phyloP scores from a whole-genome alignment of 2,888 invertebrate genomes.

The Caenorhabditis sp. region DNA sequence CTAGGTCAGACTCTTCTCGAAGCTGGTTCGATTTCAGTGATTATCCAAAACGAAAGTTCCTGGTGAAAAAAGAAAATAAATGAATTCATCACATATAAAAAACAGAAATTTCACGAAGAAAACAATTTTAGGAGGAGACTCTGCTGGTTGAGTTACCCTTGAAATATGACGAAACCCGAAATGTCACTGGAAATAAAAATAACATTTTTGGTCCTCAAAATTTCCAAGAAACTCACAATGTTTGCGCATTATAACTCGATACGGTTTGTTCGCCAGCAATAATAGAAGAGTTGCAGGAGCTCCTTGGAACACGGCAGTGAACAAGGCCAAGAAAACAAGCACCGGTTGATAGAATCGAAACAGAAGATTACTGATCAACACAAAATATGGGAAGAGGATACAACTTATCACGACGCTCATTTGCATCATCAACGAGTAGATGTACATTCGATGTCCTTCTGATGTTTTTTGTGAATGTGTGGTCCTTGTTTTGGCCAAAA shows the following conservation, averaged over 20 bases:
- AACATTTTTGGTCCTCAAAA: too few species aligned
- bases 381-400: background rate
- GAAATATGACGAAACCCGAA: too few species aligned
- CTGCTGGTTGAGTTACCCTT: too few species aligned
- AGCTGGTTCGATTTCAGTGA: too few species aligned
- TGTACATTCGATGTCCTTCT: conserved; percentile 15
- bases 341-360: background rate
- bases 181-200: too few species aligned
- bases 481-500: conserved; percentile 11
- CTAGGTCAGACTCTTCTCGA: too few species aligned
- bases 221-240: background rate
- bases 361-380: background rate
- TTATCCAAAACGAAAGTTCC: too few species aligned
- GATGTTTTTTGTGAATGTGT: conserved; percentile 8
- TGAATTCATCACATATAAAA: too few species aligned
- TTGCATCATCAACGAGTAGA: conserved; percentile 16
- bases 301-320: conserved; percentile 21
- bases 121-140: too few species aligned
- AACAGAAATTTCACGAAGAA: too few species aligned
- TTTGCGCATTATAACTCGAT: conserved; percentile 5
- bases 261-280: conserved; percentile 24
- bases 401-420: background rate
- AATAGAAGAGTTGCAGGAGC: conserved; percentile 18
- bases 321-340: conserved; percentile 1
- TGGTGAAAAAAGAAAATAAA: too few species aligned